Base-by-base conservation (phyloP, 2,797 vertebrate species). In the Falco peregrinus region DNA sequence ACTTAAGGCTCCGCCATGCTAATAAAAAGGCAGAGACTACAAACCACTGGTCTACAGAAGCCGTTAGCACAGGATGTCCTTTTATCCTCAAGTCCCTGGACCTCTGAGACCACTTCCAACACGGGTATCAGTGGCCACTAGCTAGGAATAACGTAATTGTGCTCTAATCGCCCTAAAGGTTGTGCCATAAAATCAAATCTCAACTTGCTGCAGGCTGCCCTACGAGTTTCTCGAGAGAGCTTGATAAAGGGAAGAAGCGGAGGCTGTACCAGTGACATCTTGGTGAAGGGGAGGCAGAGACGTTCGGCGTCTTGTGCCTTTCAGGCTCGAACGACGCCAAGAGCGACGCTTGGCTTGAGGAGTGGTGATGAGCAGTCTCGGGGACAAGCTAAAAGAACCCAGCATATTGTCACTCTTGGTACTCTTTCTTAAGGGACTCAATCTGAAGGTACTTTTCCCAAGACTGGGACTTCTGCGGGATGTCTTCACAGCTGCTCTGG, bases 281-380 rank as follows among this genome's bases (percentile, higher is more conserved):
- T 57, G 89, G 63, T 98, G 97, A 24, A 98, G 81, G 2, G 98
- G 97, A 57, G 96, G 97, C 75, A 98, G 80, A 6, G 98, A 98
- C 61, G 95, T 97, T n/a, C 97, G 97, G 37, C 71, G 93, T 54
- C 95, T 97, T 3, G 48, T 57, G 19, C 85, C 97, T 50, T 97
- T 97, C 89, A 98, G 93, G 95, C 97, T 98, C 7, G 94, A 94
- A 48, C 98, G 97, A 17, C 95, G 21, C 98, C 97, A 98, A 47
- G 97, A 98, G 31, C 93, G 96, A 12, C 97, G 97, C 18, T 68
- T 87, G 59, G 60, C 78, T 87, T 14, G 89, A 43, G 76, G 91
- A 54, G 10, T 10, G 28, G 28, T 3, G 50, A n/a, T 2, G 0
- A 84, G 28, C n/a, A 53, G 73, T 48, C 69, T 68, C 4, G 92